Percentiles rank a stretch among this genome's conserved stretches.
These are phyloP conservation scores for Sebastes trivittatus DNA, from an alignment of 2,797 vertebrate species.

Conservation along the genomic window DNA sequence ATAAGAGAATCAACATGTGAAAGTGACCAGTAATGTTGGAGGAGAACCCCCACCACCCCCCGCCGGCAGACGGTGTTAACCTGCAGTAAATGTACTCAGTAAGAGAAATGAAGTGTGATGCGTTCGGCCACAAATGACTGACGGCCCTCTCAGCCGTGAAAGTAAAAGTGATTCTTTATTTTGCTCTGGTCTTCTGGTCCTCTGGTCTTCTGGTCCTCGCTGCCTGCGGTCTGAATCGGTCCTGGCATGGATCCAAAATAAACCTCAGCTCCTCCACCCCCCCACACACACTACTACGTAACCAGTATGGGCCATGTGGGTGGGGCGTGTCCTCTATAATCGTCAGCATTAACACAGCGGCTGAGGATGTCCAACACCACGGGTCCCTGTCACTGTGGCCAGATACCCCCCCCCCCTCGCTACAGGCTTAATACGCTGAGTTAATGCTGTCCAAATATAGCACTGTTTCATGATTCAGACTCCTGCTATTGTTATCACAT, in stretches of 20 bases:
- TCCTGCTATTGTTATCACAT: conserved; percentile 32
- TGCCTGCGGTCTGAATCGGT: not conserved
- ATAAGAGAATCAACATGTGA: not conserved
- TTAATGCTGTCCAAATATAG: conserved; percentile 64
- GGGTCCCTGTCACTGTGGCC: conserved; percentile 1
- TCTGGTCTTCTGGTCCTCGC: not conserved
- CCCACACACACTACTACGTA: not conserved
- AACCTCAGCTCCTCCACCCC: not conserved
- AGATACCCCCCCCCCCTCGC: not conserved
- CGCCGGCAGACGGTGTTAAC: not conserved
- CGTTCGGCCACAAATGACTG: not conserved
- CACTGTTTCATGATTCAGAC: conserved; percentile 49
- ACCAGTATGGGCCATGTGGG: not conserved
- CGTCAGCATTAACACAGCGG: not conserved
- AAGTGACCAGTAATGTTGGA: not conserved
- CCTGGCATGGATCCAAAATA: conserved; percentile 40
- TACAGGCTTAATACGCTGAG: conserved; percentile 12
- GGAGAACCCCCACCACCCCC: not conserved
- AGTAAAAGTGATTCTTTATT: not conserved
- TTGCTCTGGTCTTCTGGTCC: not conserved
- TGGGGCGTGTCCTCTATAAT: conserved; percentile 1
- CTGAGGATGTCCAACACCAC: not conserved
- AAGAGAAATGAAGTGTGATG: not conserved
- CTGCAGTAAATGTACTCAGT: not conserved
- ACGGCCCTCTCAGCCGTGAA: not conserved